Evolutionary conservation across 2,888 invertebrate genomes (phyloP), one percentile per base, ranked within the genome.

Genomic region (Spodoptera picta): DNA sequence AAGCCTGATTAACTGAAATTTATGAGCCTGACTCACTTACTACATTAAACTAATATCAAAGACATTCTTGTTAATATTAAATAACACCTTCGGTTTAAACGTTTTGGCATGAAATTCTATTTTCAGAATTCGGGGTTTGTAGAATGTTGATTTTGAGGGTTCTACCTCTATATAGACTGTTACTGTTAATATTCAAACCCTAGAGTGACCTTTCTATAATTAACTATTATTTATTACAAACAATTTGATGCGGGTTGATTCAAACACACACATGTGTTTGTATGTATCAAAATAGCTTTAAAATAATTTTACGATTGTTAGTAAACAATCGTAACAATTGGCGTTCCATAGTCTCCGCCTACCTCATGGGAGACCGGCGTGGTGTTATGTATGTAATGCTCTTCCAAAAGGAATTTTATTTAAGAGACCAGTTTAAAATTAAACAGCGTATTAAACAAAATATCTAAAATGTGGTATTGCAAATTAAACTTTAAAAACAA

Each of bases 1-100:
- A 84, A 84, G 79, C 81, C 79, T 82, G 83, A 84, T 87, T 83
- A 85, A 82, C 75, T 72, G 50, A 73, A 79, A 79, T 79, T 75
- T 82, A 80, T 70, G 65, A 70, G 50, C 61, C 4, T 19, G 14
- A 65, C 62, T 73, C 47, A 53, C 50, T 62, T 69, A 72, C 57
- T 47, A 76, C 50, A 44, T 73, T 65, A 61, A 51, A 50, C 53
- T 60, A 64, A 60, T 73, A 69, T 69, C 64, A 66, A 73, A 70
- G 51, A 64, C 56, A 65, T 69, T 68, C 46, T 56, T 67, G 48
- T 62, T 66, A 60, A 69, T 73, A 73, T 73, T 60, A 62, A 51
- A 64, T 66, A 60, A 57, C 60, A 69, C 62, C 63, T 65, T 59
- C 41, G 19, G 53, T 63, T 19, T 71, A 43, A 60, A 48, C 50